phyloP scores from a whole-genome alignment of 2,797 vertebrate species.

The Chaunax sp. region DNA sequence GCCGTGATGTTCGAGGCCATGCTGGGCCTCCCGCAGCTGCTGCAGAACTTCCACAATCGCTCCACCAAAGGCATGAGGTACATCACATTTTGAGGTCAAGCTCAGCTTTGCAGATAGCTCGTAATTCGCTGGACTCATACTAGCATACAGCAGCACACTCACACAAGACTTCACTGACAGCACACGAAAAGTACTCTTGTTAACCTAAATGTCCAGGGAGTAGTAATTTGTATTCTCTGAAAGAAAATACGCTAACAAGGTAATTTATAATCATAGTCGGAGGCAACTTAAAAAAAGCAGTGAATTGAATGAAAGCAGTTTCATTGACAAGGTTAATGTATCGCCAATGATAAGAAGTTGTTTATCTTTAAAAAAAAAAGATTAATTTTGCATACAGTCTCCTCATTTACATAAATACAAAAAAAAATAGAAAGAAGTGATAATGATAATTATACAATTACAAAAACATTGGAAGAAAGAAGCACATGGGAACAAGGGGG shows the following conservation, averaged over 20 bases:
- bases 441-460: too few relatives aligned
- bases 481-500: not conserved
- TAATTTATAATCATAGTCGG: slow-evolving; percentile 37
- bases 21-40: slow-evolving; percentile 86
- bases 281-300: not conserved
- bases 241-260: slow-evolving; percentile 45
- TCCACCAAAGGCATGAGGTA: slow-evolving; percentile 90
- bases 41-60: slow-evolving; percentile 83
- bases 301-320: slow-evolving; percentile 9
- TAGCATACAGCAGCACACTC: not conserved
- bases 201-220: slow-evolving; percentile 31
- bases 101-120: slow-evolving; percentile 3
- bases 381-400: too few relatives aligned
- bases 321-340: slow-evolving; percentile 5
- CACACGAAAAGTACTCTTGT: slow-evolving; percentile 11
- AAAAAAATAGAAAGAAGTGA: too few relatives aligned
- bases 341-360: slow-evolving; percentile 7
- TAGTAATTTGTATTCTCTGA: slow-evolving; percentile 26
- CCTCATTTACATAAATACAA: too few relatives aligned
- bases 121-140: not conserved
- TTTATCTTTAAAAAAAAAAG: not conserved
- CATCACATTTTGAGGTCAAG: slow-evolving; percentile 7
- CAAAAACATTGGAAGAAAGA: too few relatives aligned
- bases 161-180: slow-evolving; percentile 14
- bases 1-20: slow-evolving; percentile 86